Evolutionary conservation across 2,797 vertebrate species (phyloP).

Genomic region (Rhinoraja longicauda): DNA sequence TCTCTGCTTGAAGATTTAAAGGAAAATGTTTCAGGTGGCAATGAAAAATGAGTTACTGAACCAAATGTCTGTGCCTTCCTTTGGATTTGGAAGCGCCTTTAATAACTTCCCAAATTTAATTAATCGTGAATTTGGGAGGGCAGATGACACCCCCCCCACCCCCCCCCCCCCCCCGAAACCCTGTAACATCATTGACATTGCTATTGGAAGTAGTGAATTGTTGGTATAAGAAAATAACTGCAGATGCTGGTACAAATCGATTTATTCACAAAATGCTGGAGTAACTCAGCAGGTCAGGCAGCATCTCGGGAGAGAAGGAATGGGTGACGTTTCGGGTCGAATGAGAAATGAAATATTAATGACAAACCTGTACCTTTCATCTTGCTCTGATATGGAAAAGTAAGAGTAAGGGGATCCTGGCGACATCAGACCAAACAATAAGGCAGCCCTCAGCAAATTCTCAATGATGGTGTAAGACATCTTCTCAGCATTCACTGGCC

Average conservation of each 20-base stretch:
- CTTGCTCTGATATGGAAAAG: constrained; percentile 63
- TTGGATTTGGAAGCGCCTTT: not conserved
- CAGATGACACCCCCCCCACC: too few relatives aligned
- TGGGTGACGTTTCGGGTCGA: too few relatives aligned
- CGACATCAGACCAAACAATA: constrained; percentile 58
- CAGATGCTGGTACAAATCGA: too few relatives aligned
- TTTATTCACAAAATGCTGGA: too few relatives aligned
- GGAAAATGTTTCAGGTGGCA: not conserved
- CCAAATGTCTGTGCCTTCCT: not conserved
- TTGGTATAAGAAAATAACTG: too few relatives aligned
- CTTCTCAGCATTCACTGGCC: not conserved
- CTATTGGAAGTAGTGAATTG: not conserved
- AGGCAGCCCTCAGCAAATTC: constrained; percentile 49
- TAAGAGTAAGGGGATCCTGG: constrained; percentile 75
- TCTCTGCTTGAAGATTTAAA: constrained; percentile 58
- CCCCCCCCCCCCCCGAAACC: too few relatives aligned
- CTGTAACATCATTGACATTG: not conserved
- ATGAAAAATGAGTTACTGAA: not conserved
- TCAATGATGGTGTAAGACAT: not conserved
- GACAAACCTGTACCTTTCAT: constrained; percentile 74
- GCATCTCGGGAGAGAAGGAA: too few relatives aligned
- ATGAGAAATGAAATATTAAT: not conserved
- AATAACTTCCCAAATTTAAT: not conserved
- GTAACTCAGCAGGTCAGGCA: too few relatives aligned
- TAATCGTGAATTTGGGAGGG: not conserved